Evolutionary conservation across 2,113 vertebrate species (phyloP), one percentile per base, ranked within the genome.

Genomic region (Trogon surrucura): DNA sequence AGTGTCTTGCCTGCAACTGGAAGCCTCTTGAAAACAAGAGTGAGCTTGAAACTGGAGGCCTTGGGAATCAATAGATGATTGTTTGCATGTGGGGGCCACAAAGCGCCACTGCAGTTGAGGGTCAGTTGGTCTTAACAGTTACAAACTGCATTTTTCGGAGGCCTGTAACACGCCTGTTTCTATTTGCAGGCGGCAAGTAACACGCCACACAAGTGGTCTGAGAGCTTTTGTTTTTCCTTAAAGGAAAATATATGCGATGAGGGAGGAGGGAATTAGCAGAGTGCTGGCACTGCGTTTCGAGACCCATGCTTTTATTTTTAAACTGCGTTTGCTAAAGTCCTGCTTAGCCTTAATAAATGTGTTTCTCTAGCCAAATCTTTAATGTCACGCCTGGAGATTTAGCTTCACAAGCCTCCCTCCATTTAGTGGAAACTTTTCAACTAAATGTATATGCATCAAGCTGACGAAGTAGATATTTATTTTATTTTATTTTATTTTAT

Each of bases 51-150:
- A 79, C 72, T n/a, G 65, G 61, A 91, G 66, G 83, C 65, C 85
- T 91, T 51, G 45, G 51, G 70, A 96, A 95, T 97, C 73, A 90
- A 83, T 90, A 47, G 83, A 36, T 81, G 90, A 94, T 97, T 97
- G 90, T 97, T 94, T 95, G 79, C 78, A 70, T 88, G 95, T 85
- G 90, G 78, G 53, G 73, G 51, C 88, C 80, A 54, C 58, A 77
- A 41, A 86, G 86, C 78, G 62, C 36, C 71, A 72, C 67, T 1
- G 6, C 60, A 84, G 73, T 58, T 27, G 58, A 91, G 90, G 94
- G 56, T 93, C 88, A 81, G 65, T 92, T 85, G 71, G 69, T 53
- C 54, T 88, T 78, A 32, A 41, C 32, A 36, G 36, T 36, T 69
- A 70, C 56, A 88, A 60, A 92, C 53, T 87, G 88, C 83, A 54